Base-by-base conservation (phyloP, 2,888 invertebrate genomes). In the Theretra japonica region DNA sequence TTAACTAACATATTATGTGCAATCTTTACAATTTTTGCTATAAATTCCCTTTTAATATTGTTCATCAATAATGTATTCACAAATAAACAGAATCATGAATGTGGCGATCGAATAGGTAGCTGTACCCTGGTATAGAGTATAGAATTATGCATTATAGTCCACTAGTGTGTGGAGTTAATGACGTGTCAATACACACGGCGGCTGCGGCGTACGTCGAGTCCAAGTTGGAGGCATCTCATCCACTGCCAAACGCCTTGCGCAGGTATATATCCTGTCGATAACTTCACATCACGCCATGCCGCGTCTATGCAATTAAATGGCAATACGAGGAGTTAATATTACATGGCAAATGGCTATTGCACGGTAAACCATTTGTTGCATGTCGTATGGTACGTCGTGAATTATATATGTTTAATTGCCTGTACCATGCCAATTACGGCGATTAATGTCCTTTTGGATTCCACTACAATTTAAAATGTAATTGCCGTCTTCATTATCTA, bases 361-460 rank as follows among this genome's bases (percentile, higher is more conserved):
- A 48, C 23, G 65, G 48, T 48, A 65, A 65, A 48, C 65, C 65
- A 65, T 65, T 65, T 65, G 65, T 65, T 65, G 65, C 65, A 65
- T 65, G 65, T 48, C 23, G 65, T 48, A 65, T 65, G 15, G 41
- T 41, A 41, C 23, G 23, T 5, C 23, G 48, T 65, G 41, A 65
- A 65, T 65, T 48, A 65, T 65, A 48, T 65, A 65, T 65, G 65
- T 48, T 65, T 48, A 65, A 65, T 65, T 65, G 48, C 23, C 65
- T 21, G 41, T 65, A 25, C 41, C 15, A 65, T 23, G 65, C 23
- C 65, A 65, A 65, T 65, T 65, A 65, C 33, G 21, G 15, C 41
- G 21, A 62, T 62, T 41, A 33, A 65, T 41, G 65, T 48, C 48
- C 17, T 65, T 62, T 48, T 17, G 65, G 41, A 48, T 65, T 65